Base-by-base conservation (phyloP, 2,888 invertebrate species). In the Stenurella melanura region DNA sequence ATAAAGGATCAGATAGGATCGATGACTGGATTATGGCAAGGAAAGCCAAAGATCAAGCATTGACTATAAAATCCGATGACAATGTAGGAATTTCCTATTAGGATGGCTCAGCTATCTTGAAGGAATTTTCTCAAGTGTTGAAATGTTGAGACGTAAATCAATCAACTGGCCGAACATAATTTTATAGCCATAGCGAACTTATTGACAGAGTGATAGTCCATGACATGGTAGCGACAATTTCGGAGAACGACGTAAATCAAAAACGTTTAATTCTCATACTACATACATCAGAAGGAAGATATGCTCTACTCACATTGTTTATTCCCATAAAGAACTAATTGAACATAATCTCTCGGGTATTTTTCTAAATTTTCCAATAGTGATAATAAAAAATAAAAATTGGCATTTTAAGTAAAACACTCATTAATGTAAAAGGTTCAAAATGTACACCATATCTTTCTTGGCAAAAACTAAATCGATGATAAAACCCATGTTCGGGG, bases 51-150 rank as follows among this genome's bases (percentile, higher is more conserved):
- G 26, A 60, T 60, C 15, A 30, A 26, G 26, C 6, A 15, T 42
- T 42, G 15, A 42, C 42, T 58, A 21, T 21, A 58, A 57, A 21
- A 58, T 58, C 21, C 58, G 58, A 58, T 58, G 58, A 58, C 21
- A 58, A 58, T 26, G 60, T 21, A 60, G n/a, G 30, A 60, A 58
- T 58, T 58, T 21, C 21, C 11, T 21, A 21, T 21, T 19, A 58
- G 21, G 6, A n/a, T 30, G 30, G 26, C 50, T 26, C 21, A 30
- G 60, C 30, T 21, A n/a, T 26, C n/a, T n/a, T 26, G 26, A 15
- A 60, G 60, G 60, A 26, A 30, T 60, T 58, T 60, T 60, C 50
- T 60, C 21, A 21, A 26, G n/a, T 60, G 60, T 30, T 15, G n/a
- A 21, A 26, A 5, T 60, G 60, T 30, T 15, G n/a, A 30, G 12